A percentile compares a stretch with the other conserved stretches of the same genome.
Conservation (phyloP, 2,888 invertebrate genomes). For the Eledone cirrhosa region DNA sequence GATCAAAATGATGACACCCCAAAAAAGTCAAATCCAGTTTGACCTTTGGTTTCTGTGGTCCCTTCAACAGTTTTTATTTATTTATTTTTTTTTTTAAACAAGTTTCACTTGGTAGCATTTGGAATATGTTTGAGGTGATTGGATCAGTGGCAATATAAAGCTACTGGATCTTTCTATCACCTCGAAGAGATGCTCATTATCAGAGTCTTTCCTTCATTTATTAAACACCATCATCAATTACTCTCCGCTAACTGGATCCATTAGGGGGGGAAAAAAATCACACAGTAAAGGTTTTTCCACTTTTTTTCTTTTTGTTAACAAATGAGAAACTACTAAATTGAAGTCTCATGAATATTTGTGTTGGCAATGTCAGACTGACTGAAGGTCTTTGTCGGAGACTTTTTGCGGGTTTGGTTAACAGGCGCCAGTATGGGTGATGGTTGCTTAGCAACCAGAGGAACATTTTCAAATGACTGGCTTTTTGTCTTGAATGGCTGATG, state of each 20-base stretch:
- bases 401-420: conserved; percentile 51
- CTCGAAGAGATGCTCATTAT: background rate
- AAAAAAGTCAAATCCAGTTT: background rate
- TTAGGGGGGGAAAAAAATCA: conserved; percentile 16
- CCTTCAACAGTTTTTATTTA: background rate
- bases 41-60: too few relatives aligned
- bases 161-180: background rate
- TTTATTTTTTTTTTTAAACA: background rate
- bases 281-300: background rate
- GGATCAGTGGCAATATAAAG: background rate
- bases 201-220: background rate
- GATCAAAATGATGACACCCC: conserved; percentile 8
- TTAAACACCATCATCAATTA: background rate
- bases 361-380: conserved; percentile 45
- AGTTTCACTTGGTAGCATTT: background rate
- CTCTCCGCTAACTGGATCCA: background rate
- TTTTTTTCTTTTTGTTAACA: conserved; percentile 2
- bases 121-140: background rate
- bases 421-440: conserved; percentile 51
- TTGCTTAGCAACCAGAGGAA: conserved; percentile 58
- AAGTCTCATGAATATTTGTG: conserved; percentile 50
- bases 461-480: conserved; percentile 64
- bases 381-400: conserved; percentile 49
- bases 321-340: conserved; percentile 43
- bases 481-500: conserved; percentile 52